Evolutionary conservation across 35 echinoderm and acorn worm genomes (phyloP), one percentile per base, ranked within the genome.

Genomic region (Heliocidaris erythrogramma): DNA sequence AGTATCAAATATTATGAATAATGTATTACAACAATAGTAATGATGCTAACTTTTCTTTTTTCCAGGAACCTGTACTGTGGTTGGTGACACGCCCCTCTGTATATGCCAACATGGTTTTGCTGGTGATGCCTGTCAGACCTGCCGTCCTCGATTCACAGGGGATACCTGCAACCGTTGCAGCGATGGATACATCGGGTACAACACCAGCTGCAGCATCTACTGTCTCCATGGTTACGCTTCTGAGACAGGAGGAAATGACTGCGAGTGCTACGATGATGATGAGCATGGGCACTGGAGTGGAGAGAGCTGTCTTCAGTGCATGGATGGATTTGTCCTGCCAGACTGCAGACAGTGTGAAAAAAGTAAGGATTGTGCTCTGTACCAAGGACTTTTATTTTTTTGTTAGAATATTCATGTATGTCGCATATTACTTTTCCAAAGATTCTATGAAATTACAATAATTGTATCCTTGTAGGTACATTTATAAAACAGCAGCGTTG

Each of bases 251-350:
- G 97, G 97, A 85, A 94, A 96, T 86, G 90, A 91, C 18, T 98
- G 97, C 61, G 48, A 97, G 86, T 98, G 97, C 49, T 97, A 98
- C 84, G 92, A 30, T n/a, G 96, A 98, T 93, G 94, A 95, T 85
- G 95, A 98, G 17, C 52, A 96, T 60, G 97, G 97, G 47, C 93
- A 95, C 49, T 98, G 97, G 97, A 96, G 93, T 21, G 97, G 97
- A 24, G 95, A 85, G 60, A 98, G 96, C 56, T 98, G 97, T 88
- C 86, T 95, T 60, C 94, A 97, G 87, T 98, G 97, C 88, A 49
- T 93, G 17, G 94, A 95, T 85, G 97, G 97, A 47, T 98, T 92
- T 59, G 95, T 88, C 11, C 85, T 93, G 35, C 97, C 97, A 85
- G 95, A 96, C 86, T 98, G 97, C 85, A 93, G 30, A 91, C 50